Conservation (phyloP, 2,797 vertebrate species). For the Chiloscyllium punctatum region DNA sequence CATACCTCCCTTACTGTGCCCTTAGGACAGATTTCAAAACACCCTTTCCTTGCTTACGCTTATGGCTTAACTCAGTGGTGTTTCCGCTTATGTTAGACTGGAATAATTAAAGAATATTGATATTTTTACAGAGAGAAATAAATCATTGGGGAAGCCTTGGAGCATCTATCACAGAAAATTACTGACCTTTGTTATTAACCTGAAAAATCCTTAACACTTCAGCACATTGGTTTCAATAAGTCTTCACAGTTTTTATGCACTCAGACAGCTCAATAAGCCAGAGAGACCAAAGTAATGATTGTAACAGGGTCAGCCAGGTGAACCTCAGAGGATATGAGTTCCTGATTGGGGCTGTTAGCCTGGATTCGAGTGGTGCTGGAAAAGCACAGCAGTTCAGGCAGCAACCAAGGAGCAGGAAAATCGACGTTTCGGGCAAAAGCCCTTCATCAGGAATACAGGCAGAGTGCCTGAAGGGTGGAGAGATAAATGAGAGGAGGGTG, state of each 20-base stretch:
- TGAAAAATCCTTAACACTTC: neutral
- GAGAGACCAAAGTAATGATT: neutral
- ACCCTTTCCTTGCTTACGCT: neutral
- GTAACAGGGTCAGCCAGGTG: no score
- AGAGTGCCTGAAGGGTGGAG: no score
- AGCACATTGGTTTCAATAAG: neutral
- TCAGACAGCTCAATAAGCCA: neutral
- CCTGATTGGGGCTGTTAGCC: no score
- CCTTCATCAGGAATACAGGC: no score
- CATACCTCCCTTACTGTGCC: neutral
- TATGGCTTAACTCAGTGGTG: neutral
- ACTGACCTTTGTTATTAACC: neutral
- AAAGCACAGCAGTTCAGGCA: no score
- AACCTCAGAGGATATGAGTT: no score
- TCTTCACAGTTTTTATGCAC: neutral
- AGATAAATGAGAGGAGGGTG: no score
- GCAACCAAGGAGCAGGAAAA: no score
- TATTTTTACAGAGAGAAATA: neutral
- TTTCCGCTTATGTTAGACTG: neutral
- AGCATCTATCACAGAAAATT: constrained; percentile 2
- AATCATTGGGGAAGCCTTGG: neutral
- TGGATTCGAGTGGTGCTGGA: no score
- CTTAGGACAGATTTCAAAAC: neutral
- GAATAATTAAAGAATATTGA: constrained; percentile 18
- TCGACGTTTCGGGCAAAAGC: no score